phyloP scores from a whole-genome alignment of 2,113 vertebrate species.

The Oreamnos americanus region DNA sequence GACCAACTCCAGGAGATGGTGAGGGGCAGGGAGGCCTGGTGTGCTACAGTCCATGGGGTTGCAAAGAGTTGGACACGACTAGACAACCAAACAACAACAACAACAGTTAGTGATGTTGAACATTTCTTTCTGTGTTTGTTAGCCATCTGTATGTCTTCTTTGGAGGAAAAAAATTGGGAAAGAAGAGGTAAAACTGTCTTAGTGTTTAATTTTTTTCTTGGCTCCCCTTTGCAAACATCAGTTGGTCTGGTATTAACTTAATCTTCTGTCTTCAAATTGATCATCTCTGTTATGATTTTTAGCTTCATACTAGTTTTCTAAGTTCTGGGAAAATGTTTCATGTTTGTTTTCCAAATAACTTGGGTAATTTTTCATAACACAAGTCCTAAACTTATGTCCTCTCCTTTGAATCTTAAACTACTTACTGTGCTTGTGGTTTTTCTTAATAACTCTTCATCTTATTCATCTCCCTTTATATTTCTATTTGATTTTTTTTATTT shows the following conservation, averaged over 20 bases:
- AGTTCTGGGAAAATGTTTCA: not conserved
- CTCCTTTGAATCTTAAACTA: not conserved
- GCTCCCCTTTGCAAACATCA: not conserved
- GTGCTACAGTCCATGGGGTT: not conserved
- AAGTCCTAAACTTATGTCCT: not conserved
- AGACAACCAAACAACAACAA: not conserved
- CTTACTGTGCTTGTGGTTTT: not conserved
- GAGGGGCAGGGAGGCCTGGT: not conserved
- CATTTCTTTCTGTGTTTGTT: not conserved
- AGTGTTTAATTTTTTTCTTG: not conserved
- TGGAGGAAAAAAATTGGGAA: not conserved
- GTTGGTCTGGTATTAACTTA: not conserved
- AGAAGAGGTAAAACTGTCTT: not conserved
- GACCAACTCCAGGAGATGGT: not conserved
- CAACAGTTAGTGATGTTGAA: not conserved
- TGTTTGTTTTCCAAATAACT: not conserved
- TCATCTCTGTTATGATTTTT: not conserved
- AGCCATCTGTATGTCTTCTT: not conserved
- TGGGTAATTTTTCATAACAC: not conserved
- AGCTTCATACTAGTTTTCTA: not conserved
- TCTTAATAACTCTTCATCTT: not conserved
- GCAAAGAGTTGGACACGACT: not conserved
- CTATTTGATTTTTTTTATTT: not conserved
- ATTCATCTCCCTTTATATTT: not conserved
- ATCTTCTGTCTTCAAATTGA: not conserved